Conservation (phyloP, 2,888 invertebrate species). For the Fabriciana adippe region DNA sequence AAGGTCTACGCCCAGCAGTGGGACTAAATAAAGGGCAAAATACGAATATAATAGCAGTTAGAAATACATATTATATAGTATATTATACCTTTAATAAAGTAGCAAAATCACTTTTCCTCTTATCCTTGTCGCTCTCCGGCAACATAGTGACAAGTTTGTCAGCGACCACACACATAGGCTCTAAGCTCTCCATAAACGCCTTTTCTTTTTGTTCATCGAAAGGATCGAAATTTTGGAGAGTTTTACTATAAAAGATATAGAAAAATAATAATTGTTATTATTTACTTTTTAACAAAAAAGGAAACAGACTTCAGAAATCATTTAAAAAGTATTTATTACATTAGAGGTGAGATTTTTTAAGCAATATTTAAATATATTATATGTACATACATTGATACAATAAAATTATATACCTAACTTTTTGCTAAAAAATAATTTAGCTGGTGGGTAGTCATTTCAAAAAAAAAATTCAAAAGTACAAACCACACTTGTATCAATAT, state of each 20-base stretch:
- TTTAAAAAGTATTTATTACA: not conserved
- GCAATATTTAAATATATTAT: too few species aligned
- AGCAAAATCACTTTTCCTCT: conserved; percentile 76
- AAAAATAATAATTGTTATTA: not conserved
- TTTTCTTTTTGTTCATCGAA: conserved; percentile 89
- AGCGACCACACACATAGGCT: conserved; percentile 78
- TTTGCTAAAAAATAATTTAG: too few species aligned
- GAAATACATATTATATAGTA: too few species aligned
- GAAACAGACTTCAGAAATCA: not conserved
- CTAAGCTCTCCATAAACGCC: conserved; percentile 78
- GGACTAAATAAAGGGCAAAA: too few species aligned
- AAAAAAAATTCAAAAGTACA: not conserved
- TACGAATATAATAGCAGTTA: too few species aligned
- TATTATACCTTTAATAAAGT: conserved; percentile 80
- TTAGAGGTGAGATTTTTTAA: too few species aligned
- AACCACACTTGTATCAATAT: too few species aligned
- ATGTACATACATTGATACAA: too few species aligned
- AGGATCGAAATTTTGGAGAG: conserved; percentile 87
- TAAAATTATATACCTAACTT: too few species aligned
- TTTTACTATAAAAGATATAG: conserved; percentile 70
- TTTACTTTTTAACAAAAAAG: too few species aligned
- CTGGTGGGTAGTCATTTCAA: too few species aligned
- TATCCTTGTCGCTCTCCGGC: conserved; percentile 56
- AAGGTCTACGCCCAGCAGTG: too few species aligned
- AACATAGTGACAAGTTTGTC: conserved; percentile 61